A percentile compares a stretch with the other conserved stretches of the same genome.
Conservation (phyloP, 1,140 invertebrate species). For the Venturia canescens region DNA sequence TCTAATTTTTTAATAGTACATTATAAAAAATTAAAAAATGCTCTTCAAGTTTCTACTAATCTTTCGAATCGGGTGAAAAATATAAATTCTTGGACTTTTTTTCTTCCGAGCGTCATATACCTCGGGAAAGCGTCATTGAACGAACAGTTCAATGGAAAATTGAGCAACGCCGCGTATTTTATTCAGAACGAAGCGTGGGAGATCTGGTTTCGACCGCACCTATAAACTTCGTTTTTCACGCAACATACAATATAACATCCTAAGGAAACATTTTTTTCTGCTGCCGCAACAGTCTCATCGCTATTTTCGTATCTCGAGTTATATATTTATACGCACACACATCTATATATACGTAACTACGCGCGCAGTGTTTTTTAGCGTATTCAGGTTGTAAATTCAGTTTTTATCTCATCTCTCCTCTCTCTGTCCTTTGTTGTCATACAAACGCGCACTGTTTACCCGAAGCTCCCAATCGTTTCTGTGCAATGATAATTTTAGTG, state of each 20-base stretch:
- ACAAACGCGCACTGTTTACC: constrained; percentile 16
- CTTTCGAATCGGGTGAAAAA: no score
- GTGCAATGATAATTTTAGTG: no score
- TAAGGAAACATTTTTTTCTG: constrained; percentile 35
- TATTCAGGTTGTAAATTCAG: constrained; percentile 37
- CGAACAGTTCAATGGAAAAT: constrained; percentile 43
- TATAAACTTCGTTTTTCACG: constrained; percentile 54
- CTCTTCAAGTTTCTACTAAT: no score
- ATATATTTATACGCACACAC: constrained; percentile 30
- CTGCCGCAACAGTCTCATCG: not conserved
- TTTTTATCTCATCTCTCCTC: constrained; percentile 25
- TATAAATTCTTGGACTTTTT: not conserved
- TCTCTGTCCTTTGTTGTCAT: constrained; percentile 8
- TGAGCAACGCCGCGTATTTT: constrained; percentile 43
- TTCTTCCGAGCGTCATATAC: not conserved
- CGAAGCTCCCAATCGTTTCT: not conserved
- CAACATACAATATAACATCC: constrained; percentile 47
- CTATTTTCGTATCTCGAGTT: constrained; percentile 12
- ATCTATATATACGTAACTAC: not conserved
- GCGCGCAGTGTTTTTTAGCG: constrained; percentile 32
- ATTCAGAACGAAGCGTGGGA: constrained; percentile 63
- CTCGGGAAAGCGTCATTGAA: not conserved
- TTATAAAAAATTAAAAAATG: not conserved
- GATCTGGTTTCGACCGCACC: constrained; percentile 68
- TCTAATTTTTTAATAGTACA: not conserved